phyloP scores from a whole-genome alignment of 2,797 vertebrate species.

The Lates japonicus region DNA sequence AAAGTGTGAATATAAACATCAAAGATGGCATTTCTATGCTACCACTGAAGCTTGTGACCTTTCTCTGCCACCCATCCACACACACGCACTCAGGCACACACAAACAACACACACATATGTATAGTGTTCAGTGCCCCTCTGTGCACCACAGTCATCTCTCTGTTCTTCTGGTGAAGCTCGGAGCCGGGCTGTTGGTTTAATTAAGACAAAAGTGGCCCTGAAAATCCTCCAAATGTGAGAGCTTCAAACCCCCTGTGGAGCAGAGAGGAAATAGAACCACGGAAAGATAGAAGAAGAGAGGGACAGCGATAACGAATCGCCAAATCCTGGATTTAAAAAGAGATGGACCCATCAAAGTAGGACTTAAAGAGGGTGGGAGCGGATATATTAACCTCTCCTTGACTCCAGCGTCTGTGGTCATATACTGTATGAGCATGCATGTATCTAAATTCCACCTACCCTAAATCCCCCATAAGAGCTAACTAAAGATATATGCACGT shows the following conservation, averaged over 20 bases:
- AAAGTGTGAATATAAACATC: conserved; percentile 46
- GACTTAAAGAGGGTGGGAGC: conserved; percentile 23
- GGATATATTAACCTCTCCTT: conserved; percentile 48
- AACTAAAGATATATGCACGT: not conserved
- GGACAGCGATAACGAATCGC: conserved; percentile 34
- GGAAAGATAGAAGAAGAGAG: conserved; percentile 43
- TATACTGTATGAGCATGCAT: conserved; percentile 6
- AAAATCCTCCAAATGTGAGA: conserved; percentile 58
- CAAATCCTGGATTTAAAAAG: conserved; percentile 65
- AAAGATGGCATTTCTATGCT: conserved; percentile 19
- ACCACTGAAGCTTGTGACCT: conserved; percentile 59
- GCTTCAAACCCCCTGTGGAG: conserved; percentile 48
- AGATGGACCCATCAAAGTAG: conserved; percentile 43
- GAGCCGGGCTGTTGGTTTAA: conserved; percentile 52
- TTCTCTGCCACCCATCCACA: conserved; percentile 48
- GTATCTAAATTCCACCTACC: not conserved
- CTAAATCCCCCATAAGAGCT: not conserved
- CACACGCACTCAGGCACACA: conserved; percentile 37
- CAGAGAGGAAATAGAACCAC: conserved; percentile 39
- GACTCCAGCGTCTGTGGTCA: conserved; percentile 16
- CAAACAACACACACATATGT: conserved; percentile 40
- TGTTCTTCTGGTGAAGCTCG: conserved; percentile 49
- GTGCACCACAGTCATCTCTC: conserved; percentile 39
- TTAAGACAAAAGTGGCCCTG: conserved; percentile 64
- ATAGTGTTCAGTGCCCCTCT: conserved; percentile 63